Percentiles rank a stretch among this genome's conserved stretches.
Conservation (phyloP, 2,888 invertebrate genomes). For the Melinaea marsaeus region DNA sequence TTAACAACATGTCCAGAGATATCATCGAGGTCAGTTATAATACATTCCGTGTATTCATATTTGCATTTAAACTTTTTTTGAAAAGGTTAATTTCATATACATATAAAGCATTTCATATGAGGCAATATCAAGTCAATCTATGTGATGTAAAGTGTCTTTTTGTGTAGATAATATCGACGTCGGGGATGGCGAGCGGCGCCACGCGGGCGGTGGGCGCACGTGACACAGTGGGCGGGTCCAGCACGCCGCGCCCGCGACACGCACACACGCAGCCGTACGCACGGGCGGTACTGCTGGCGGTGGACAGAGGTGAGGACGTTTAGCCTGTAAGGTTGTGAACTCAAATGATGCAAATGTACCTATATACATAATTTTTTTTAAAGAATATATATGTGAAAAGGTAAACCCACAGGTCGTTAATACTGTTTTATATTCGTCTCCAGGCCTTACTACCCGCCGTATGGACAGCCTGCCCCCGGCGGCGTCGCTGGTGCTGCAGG, state of each 20-base stretch:
- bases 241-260: constrained; percentile 46
- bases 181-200: constrained; percentile 45
- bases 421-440: constrained; percentile 15
- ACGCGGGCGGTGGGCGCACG: constrained; percentile 50
- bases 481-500: constrained; percentile 73
- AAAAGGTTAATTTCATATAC: no score
- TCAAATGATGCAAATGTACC: no score
- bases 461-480: constrained; percentile 85
- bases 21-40: constrained; percentile 82
- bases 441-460: constrained; percentile 82
- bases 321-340: constrained; percentile 7
- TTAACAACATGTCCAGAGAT: constrained; percentile 85
- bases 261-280: constrained; percentile 27
- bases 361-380: no score
- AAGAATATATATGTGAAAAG: no score
- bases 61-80: no score
- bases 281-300: constrained; percentile 40
- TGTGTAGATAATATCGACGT: constrained; percentile 46
- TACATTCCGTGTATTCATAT: neutral
- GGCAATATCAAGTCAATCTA: no score
- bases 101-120: no score
- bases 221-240: constrained; percentile 52
- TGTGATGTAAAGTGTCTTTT: neutral
- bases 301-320: constrained; percentile 42
- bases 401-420: no score